Evolutionary conservation across 2,113 vertebrate species (phyloP), one percentile per base, ranked within the genome.

Genomic region (Benitochromis conjunctus): DNA sequence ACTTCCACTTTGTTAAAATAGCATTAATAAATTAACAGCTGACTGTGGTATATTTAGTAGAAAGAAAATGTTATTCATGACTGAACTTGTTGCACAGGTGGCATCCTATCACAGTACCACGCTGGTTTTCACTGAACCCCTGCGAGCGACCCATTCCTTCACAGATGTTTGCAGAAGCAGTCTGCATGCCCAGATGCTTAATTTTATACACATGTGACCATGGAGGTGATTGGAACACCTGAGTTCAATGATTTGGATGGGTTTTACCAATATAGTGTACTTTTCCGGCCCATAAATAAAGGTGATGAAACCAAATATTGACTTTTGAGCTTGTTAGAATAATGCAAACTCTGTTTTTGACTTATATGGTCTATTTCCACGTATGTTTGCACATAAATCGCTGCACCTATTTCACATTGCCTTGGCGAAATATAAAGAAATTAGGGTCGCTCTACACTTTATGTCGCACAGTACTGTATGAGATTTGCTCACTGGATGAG

Each of bases 201-300:
- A 4, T 0, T 38, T 38, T 64, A 5, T n/a, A 64, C 31, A 1
- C 31, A 1, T 0, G 29, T 5, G 31, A 36, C 60, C 60, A 64
- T 1, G 13, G 34, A 38, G 38, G 60, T 38, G 34, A 64, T 0
- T 38, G 60, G 10, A 38, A 38, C 60, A 21, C 10, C 10, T 0
- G 60, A 38, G 10, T 21, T 64, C 1, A 0, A 38, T 64, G 60
- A 38, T 21, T 13, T 46, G 43, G 12, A 13, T 13, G 43, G 60
- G 10, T 21, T 64, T 64, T 38, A 64, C 10, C 34, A 38, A 38
- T 38, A 11, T 41, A 38, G 19, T 0, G 34, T 19, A 66, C n/a
- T 41, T 66, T 66, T n/a, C 19, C 9, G 19, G 36, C n/a, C 11
- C 62, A 0, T 66, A 66, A 66, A 18, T 71, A 11, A 2, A 71